phyloP scores from a whole-genome alignment of 2,888 invertebrate genomes.

The Stomorhina lunata region DNA sequence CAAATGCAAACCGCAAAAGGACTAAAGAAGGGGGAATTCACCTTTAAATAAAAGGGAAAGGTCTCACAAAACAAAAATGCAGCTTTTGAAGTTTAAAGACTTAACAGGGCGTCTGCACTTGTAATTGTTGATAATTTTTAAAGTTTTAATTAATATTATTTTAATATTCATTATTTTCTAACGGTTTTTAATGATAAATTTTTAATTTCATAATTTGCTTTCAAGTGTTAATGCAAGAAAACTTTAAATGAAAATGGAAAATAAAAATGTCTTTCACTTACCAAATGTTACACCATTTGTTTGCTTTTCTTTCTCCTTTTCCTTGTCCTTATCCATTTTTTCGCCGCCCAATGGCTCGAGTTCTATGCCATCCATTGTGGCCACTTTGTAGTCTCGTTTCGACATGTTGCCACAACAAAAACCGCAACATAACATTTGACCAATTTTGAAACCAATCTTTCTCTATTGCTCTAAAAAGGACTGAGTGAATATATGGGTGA shows the following conservation, averaged over 20 bases:
- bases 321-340: slow-evolving; percentile 76
- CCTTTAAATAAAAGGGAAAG: not conserved
- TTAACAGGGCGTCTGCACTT: not conserved
- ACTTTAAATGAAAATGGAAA: not conserved
- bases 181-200: slow-evolving; percentile 31
- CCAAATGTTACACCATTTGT: slow-evolving; percentile 79
- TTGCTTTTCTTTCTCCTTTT: slow-evolving; percentile 75
- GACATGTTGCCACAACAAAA: slow-evolving; percentile 79
- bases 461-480: not conserved
- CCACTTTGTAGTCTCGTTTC: slow-evolving; percentile 79
- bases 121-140: slow-evolving; percentile 15
- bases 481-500: not conserved
- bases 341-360: slow-evolving; percentile 79
- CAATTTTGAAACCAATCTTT: slow-evolving; percentile 70
- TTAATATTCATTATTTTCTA: not conserved
- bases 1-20: not conserved
- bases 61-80: not conserved
- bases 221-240: slow-evolving; percentile 12
- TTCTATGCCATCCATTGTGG: slow-evolving; percentile 79
- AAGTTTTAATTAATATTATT: slow-evolving; percentile 12
- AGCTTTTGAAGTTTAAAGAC: slow-evolving; percentile 21
- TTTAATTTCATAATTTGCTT: not conserved
- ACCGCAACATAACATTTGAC: slow-evolving; percentile 80
- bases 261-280: slow-evolving; percentile 68
- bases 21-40: not conserved